Evolutionary conservation across 2,113 vertebrate genomes (phyloP).

Genomic region (Cnemophilus loriae): DNA sequence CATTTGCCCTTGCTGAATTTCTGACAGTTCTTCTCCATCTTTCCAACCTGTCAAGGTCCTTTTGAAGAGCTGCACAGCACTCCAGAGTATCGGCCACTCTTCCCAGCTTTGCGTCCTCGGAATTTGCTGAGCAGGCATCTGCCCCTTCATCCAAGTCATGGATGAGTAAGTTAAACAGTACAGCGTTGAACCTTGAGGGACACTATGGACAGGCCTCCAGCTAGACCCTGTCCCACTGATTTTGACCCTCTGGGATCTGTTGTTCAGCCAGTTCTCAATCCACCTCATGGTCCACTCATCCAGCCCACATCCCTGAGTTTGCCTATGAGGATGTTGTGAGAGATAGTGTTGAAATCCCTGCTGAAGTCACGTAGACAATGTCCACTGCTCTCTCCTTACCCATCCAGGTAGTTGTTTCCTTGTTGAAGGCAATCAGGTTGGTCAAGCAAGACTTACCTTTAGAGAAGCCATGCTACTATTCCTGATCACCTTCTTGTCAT

Average conservation of each 20-base stretch:
- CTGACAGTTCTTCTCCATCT: neutral
- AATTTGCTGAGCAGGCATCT: neutral
- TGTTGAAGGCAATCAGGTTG: neutral
- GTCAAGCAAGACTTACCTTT: neutral
- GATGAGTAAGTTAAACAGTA: neutral
- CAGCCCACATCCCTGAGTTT: neutral
- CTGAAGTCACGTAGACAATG: neutral
- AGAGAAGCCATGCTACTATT: neutral
- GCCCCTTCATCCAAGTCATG: neutral
- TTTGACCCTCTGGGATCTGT: neutral
- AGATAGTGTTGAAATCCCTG: neutral
- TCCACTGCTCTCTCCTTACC: neutral
- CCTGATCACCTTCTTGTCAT: neutral
- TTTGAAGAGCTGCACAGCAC: neutral
- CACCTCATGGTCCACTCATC: neutral
- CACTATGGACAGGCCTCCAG: neutral
- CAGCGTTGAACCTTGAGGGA: neutral
- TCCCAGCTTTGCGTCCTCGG: neutral
- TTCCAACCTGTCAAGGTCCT: neutral
- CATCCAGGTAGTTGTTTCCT: neutral
- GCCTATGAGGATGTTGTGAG: neutral
- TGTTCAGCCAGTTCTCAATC: neutral
- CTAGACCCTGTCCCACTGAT: neutral
- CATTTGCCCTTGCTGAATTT: neutral
- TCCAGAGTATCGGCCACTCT: accelerated